These are phyloP conservation scores for Platygyra sinensis DNA, from an alignment of 64 coral and sea anemone species.

Conservation along the genomic window DNA sequence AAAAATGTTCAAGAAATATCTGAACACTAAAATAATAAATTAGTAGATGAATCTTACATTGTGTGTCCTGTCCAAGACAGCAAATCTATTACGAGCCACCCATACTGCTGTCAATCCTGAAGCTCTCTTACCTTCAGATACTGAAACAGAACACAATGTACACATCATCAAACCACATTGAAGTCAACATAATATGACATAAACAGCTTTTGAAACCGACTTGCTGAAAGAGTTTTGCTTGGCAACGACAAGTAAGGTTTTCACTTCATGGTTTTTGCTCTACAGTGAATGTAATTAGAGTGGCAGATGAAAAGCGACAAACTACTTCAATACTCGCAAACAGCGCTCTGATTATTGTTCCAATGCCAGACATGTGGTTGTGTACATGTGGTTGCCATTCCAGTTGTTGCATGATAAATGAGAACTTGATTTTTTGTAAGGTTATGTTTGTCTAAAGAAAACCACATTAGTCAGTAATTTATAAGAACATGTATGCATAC, in stretches of 20 bases:
- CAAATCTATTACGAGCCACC: slow-evolving; percentile 99
- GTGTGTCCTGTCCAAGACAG: slow-evolving; percentile 90
- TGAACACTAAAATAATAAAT: neutral
- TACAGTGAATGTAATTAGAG: no score
- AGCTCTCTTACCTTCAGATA: slow-evolving; percentile 94
- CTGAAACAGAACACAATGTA: slow-evolving; percentile 37
- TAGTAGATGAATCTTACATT: slow-evolving; percentile 34
- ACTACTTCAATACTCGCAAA: no score
- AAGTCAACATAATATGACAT: neutral
- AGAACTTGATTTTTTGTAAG: neutral
- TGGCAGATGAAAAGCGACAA: no score
- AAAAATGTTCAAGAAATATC: neutral
- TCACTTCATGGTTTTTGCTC: no score
- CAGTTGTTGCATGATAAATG: no score
- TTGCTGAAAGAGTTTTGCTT: no score
- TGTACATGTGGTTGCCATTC: no score
- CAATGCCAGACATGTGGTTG: no score
- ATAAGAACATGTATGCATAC: neutral
- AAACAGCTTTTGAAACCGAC: no score
- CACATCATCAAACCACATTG: neutral
- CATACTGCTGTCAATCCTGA: slow-evolving; percentile 91
- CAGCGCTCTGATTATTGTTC: no score
- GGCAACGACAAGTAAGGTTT: no score
- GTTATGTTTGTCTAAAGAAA: neutral
- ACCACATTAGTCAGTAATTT: neutral